Base-by-base conservation (phyloP, 2,113 vertebrate genomes). In the Lepus americanus region DNA sequence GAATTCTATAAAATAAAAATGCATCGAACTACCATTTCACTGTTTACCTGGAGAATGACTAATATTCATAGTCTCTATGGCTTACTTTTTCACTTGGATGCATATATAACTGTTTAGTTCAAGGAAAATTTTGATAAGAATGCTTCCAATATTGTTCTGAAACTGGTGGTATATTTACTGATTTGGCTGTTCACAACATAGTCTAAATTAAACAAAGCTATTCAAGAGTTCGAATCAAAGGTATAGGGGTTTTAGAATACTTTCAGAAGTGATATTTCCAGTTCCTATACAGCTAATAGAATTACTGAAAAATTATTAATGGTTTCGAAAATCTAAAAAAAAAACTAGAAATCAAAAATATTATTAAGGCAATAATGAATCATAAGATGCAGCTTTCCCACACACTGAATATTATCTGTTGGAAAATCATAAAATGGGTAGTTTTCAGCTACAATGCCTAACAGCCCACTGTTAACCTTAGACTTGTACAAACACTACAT, bases 241-340 rank as follows among this genome's bases (percentile, higher is more conserved):
- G 55, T 90, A 49, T 3, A 0, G 19, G 22, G 83, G 14, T 9
- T 51, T 51, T 69, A 51, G 23, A 19, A 44, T 51, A 73, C 25
- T 79, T 95, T 87, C 9, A 2, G 33, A 14, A 88, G 14, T 92
- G 61, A 33, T 64, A 90, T 66, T 90, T 77, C 53, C 33, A 93
- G 23, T 90, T 27, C 25, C 20, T 2, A 22, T 51, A 93, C 85
- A 93, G 33, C 39, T 82, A 87, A 72, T 69, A 78, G 82, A 96
- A 81, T 29, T 78, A 33, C 77, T 14, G 63, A 64, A 69, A 94
- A 82, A 49, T 20, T 77, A 51, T 9, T 44, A 39, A 16, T 44
- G 53, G 3, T 33, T 3, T 9, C 29, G 2, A 83, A 76, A 87
- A 31, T 59, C 63, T 59, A 2, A 33, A 61, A 36, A 36, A 36